Percentiles rank a stretch among this genome's conserved stretches.
These are phyloP conservation scores for Hirundichthys speculiger DNA, from an alignment of 2,113 vertebrate genomes.

Conservation along the genomic window DNA sequence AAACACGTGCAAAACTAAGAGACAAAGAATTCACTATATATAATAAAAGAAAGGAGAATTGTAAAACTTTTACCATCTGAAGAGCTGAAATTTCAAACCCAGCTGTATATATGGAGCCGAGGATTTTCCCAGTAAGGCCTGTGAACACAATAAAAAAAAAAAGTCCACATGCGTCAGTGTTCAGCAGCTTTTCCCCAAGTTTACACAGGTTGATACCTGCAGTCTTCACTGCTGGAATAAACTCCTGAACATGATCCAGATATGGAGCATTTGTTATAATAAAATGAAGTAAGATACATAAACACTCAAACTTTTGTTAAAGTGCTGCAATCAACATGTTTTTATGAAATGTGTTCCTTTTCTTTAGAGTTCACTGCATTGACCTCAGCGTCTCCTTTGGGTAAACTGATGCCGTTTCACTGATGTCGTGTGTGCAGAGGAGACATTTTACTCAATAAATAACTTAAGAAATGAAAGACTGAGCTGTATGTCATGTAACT, in stretches of 20 bases:
- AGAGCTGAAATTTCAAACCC: constrained; percentile 93
- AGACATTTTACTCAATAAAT: constrained; percentile 26
- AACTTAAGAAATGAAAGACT: constrained; percentile 9
- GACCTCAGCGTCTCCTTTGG: constrained; percentile 21
- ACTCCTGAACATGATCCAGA: neutral
- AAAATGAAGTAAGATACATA: neutral
- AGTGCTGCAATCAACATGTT: neutral
- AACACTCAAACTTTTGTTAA: neutral
- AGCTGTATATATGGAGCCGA: constrained; percentile 85
- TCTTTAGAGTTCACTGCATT: neutral
- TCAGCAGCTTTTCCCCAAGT: constrained; percentile 4
- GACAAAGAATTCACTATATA: neutral
- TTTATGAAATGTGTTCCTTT: too few species aligned
- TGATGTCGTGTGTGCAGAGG: constrained; percentile 21
- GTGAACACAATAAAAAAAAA: constrained; percentile 48
- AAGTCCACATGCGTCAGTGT: neutral
- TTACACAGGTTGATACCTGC: constrained; percentile 10
- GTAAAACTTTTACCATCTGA: constrained; percentile 83
- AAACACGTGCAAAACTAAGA: neutral
- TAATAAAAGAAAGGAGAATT: neutral
- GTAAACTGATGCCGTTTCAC: constrained; percentile 40
- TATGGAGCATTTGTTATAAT: neutral
- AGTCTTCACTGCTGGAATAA: constrained; percentile 23
- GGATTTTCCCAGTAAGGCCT: constrained; percentile 91
- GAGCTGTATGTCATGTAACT: constrained; percentile 12